These are phyloP conservation scores for Rhodeus uyekii DNA, from an alignment of 2,797 vertebrate species.

Conservation along the genomic window DNA sequence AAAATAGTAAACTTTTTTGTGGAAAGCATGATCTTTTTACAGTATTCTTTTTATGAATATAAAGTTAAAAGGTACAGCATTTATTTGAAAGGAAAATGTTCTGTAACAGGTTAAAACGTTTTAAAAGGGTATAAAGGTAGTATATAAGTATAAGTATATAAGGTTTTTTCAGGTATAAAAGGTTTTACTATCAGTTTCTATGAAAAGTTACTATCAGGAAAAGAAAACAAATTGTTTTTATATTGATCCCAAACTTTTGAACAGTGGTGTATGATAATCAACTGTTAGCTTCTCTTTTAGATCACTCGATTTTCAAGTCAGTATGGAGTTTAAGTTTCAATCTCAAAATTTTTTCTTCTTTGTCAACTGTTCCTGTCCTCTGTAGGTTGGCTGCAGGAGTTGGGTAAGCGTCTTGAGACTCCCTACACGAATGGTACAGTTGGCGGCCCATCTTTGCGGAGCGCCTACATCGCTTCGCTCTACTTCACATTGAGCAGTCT, in stretches of 20 bases:
- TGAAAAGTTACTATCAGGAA: too few species aligned
- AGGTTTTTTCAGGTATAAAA: not conserved
- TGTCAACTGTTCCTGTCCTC: not conserved
- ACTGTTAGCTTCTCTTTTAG: not conserved
- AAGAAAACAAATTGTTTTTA: too few species aligned
- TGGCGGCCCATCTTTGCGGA: constrained; percentile 90
- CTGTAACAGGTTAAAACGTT: not conserved
- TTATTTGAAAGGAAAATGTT: not conserved
- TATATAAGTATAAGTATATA: too few species aligned
- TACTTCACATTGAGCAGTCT: constrained; percentile 98
- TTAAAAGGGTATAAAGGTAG: too few species aligned
- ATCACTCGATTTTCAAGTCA: not conserved
- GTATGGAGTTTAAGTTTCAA: not conserved
- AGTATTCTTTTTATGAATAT: not conserved
- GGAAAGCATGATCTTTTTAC: not conserved
- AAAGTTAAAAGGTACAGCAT: not conserved
- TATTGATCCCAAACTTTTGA: not conserved
- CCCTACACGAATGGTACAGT: constrained; percentile 87
- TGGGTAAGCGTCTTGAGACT: constrained; percentile 91
- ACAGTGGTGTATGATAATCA: not conserved
- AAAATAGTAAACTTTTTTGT: not conserved
- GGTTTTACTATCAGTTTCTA: not conserved
- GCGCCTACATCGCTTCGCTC: constrained; percentile 92
- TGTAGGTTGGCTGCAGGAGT: constrained; percentile 92
- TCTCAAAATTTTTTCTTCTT: not conserved